Percentiles rank a stretch among this genome's conserved stretches.
Evolutionary conservation across 2,888 invertebrate genomes (phyloP).

Genomic region (Shargacucullia verbasci): DNA sequence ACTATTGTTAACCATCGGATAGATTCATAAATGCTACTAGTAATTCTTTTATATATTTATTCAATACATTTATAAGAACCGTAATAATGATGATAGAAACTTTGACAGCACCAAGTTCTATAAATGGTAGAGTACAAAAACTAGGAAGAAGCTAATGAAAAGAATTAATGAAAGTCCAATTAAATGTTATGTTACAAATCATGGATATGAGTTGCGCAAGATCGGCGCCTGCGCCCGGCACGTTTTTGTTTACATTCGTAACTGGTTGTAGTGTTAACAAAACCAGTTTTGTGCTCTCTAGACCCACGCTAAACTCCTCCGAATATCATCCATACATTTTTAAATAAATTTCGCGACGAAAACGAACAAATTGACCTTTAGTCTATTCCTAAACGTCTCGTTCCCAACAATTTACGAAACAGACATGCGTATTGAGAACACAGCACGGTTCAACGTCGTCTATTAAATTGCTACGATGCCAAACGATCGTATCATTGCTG

Average conservation of each 20-base stretch:
- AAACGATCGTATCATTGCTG: conserved; percentile 61
- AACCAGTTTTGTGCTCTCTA: conserved; percentile 68
- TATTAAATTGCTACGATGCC: conserved; percentile 60
- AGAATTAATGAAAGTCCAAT: conserved; percentile 43
- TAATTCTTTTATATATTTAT: neutral
- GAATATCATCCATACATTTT: conserved; percentile 26
- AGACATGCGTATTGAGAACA: conserved; percentile 14
- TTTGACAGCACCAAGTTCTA: neutral
- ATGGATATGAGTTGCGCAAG: conserved; percentile 48
- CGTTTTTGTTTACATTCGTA: conserved; percentile 80
- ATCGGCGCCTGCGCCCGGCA: conserved; percentile 47
- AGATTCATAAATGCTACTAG: no score
- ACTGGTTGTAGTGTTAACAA: conserved; percentile 72
- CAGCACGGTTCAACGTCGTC: conserved; percentile 32
- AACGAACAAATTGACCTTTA: conserved; percentile 9
- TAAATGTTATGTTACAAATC: conserved; percentile 20
- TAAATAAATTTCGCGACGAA: conserved; percentile 30
- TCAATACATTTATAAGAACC: neutral
- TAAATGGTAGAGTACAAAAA: conserved; percentile 7
- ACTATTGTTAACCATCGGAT: no score
- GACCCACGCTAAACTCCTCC: conserved; percentile 49
- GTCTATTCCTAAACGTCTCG: neutral
- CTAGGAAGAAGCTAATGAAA: conserved; percentile 40
- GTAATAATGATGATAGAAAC: neutral
- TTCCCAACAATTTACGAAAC: conserved; percentile 11